These are phyloP conservation scores for Onychomys torridus DNA, from an alignment of 2,797 vertebrate species.

Conservation along the genomic window DNA sequence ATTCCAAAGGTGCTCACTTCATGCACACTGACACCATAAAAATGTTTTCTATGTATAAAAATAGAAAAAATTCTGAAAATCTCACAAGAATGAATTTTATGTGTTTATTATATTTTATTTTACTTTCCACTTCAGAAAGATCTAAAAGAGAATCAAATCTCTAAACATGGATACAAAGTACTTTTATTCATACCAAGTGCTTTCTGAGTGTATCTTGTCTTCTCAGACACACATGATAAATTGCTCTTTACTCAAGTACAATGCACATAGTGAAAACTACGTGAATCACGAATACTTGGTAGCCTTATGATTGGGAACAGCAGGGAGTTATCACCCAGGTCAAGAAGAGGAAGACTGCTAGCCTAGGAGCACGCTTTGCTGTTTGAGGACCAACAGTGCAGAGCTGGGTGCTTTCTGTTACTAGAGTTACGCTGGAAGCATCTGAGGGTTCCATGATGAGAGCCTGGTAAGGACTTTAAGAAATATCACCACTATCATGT, in stretches of 20 bases:
- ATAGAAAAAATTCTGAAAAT: neutral
- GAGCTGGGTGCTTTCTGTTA: neutral
- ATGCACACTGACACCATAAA: neutral
- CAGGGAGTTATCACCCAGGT: neutral
- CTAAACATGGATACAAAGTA: neutral
- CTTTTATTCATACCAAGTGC: neutral
- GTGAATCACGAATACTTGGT: neutral
- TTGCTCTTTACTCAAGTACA: too few relatives aligned
- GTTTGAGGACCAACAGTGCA: neutral
- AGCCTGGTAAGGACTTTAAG: neutral
- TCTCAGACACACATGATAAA: neutral
- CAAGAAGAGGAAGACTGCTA: neutral
- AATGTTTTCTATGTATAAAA: slow-evolving; percentile 3
- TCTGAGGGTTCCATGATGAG: neutral
- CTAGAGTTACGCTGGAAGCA: neutral
- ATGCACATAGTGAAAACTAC: neutral
- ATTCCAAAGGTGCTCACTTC: neutral
- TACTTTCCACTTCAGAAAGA: neutral
- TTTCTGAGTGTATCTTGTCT: neutral
- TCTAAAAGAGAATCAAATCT: neutral
- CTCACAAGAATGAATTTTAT: neutral
- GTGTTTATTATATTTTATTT: neutral
- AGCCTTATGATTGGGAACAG: neutral
- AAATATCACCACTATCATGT: too few relatives aligned
- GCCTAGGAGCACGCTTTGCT: neutral